Base-by-base conservation (phyloP, 2,888 invertebrate species). In the Monochamus alternatus region DNA sequence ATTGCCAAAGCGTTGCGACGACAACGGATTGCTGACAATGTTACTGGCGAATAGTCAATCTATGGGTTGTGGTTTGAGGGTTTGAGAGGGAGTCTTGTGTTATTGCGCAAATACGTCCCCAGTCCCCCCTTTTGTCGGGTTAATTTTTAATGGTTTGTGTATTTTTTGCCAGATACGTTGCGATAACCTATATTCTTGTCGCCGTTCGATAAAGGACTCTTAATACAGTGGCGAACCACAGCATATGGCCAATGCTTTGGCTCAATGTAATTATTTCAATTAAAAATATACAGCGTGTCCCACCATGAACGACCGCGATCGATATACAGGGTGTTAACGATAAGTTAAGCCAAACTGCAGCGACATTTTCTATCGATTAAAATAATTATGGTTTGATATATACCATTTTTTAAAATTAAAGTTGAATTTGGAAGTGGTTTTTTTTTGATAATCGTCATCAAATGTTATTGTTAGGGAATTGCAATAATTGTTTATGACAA, bases 41-140 rank as follows among this genome's bases (percentile, higher is more conserved):
- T 73, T 51, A 73, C 51, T 67, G 73, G 73, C 67, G 67, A 66
- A 73, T 67, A 67, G 32, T 43, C 51, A 59, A 60, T 60, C 60
- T 51, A 73, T 73, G 73, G 73, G 73, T 73, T 66, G 73, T 73
- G 73, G 67, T 73, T 67, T 66, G 8, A 60, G 59, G 62, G 12
- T 47, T 9, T 59, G 60, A 66, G 3, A 59, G 59, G 52, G 68
- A 55, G 68, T 43, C 12, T 10, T 10, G 38, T 31, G 68, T 59
- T 68, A 44, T 58, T 68, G 68, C 68, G 68, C 68, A 68, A 68
- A 68, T 59, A 68, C 68, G 14, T 52, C 58, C 59, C 14, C 47
- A 47, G 10, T 47, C 55, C 38, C 68, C 68, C 68, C n/a, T 22
- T n/a, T 43, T 43, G 22, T 31, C 43, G 9, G 55, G 43, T 68